Evolutionary conservation across 2,113 vertebrate genomes (phyloP), one percentile per base, ranked within the genome.

Genomic region (Trogon surrucura): DNA sequence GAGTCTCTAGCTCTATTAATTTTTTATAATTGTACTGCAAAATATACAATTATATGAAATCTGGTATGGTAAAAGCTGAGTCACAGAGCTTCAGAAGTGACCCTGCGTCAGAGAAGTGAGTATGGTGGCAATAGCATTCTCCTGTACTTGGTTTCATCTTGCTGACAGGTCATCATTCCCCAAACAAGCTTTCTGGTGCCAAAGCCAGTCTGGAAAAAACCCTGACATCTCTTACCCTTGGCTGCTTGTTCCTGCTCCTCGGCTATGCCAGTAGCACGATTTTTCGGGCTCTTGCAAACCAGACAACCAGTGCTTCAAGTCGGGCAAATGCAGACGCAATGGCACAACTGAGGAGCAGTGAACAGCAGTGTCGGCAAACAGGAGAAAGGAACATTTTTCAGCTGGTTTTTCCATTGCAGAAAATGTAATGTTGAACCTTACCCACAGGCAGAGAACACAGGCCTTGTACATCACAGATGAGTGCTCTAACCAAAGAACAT

Each of bases 11-110:
- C 82, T 91, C 73, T 57, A 73, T 91, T 84, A 91, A 81, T 84
- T 89, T 95, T 95, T 93, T 81, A 92, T 89, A n/a, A 80, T 25
- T 53, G 7, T 56, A 45, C 48, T 86, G 64, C 80, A 93, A 74
- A 81, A 78, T 79, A 44, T 56, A 56, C 53, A 41, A 7, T 78
- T 83, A 5, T n/a, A 50, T 77, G 64, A 77, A 36, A 18, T 72
- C 27, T 81, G 61, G 21, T 25, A 22, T 71, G 38, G 60, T 75
- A 70, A 86, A 77, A 86, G 16, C 56, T 92, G 83, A 44, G 51
- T 54, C 77, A 67, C 6, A 2, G 64, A 26, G 10, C 73, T 91
- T 84, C 73, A 60, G 13, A 90, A 71, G 22, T 17, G 51, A 13
- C 51, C 20, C 79, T 74, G 32, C 64, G 22, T 51, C 30, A 44